Conservation (phyloP, 2,797 vertebrate genomes). For the Orestias chungarensis region DNA sequence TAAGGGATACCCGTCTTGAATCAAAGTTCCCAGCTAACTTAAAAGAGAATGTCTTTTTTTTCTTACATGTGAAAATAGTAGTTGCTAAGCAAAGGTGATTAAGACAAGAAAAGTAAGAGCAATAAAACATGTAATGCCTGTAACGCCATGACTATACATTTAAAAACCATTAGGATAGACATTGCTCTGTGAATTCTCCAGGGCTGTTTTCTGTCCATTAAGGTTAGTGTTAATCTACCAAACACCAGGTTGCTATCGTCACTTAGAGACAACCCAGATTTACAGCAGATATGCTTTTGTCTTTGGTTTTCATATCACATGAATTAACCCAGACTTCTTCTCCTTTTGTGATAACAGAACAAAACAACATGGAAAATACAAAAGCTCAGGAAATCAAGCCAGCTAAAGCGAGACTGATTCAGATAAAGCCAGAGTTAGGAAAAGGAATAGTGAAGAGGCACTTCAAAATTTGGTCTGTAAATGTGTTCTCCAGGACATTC, state of each 20-base stretch:
- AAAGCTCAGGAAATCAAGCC: slow-evolving; percentile 63
- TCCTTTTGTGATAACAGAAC: slow-evolving; percentile 59
- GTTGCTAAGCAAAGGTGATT: slow-evolving; percentile 42
- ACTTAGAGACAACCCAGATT: slow-evolving; percentile 51
- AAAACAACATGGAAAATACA: slow-evolving; percentile 57
- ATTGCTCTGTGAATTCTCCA: slow-evolving; percentile 12
- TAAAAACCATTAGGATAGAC: background rate
- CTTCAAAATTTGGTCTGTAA: slow-evolving; percentile 4
- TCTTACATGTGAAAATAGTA: slow-evolving; percentile 58
- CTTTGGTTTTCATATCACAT: slow-evolving; percentile 63
- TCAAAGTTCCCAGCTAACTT: slow-evolving; percentile 59
- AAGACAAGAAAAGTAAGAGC: slow-evolving; percentile 52
- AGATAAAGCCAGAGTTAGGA: slow-evolving; percentile 49
- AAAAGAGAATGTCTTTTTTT: slow-evolving; percentile 57
- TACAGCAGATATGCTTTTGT: slow-evolving; percentile 54
- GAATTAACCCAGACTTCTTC: slow-evolving; percentile 62
- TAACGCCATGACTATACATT: slow-evolving; percentile 46
- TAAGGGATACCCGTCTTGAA: slow-evolving; percentile 58
- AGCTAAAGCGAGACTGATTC: slow-evolving; percentile 61
- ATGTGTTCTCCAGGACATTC: background rate
- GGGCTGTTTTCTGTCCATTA: slow-evolving; percentile 1
- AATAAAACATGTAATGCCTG: slow-evolving; percentile 60
- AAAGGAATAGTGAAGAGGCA: no score
- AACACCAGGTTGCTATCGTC: slow-evolving; percentile 36
- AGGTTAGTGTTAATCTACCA: background rate